Conservation (phyloP, 2,797 vertebrate genomes). For the Morus bassanus region DNA sequence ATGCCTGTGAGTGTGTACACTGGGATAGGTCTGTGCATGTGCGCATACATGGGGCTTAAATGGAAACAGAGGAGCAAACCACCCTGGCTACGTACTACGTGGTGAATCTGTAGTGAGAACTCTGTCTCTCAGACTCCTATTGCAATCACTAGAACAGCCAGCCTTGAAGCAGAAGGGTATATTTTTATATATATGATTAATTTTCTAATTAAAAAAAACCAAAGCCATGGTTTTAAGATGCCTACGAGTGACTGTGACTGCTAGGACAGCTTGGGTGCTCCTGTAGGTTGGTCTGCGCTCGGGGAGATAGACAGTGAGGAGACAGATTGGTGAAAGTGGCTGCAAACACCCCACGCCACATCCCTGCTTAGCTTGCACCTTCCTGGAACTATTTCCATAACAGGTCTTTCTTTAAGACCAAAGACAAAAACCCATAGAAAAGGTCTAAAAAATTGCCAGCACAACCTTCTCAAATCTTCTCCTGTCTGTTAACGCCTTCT, state of each 20-base stretch:
- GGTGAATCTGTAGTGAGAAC: neutral
- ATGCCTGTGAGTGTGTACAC: neutral
- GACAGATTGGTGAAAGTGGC: neutral
- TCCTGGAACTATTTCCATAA: neutral
- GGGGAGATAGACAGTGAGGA: neutral
- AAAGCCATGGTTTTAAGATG: neutral
- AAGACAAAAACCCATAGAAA: neutral
- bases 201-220: neutral
- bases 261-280: neutral
- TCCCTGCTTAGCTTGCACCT: neutral
- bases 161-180: neutral
- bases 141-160: neutral
- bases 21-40: neutral
- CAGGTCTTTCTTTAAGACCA: neutral
- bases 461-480: neutral
- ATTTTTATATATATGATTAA: neutral
- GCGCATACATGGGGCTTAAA: neutral
- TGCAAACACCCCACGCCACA: neutral
- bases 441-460: neutral
- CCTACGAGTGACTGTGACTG: neutral
- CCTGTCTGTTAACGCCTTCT: rapidly evolving
- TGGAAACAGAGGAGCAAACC: neutral
- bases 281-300: neutral
- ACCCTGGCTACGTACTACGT: neutral
- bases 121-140: neutral